phyloP scores from a whole-genome alignment of 2,888 invertebrate species.

The Parthenolecanium corni region DNA sequence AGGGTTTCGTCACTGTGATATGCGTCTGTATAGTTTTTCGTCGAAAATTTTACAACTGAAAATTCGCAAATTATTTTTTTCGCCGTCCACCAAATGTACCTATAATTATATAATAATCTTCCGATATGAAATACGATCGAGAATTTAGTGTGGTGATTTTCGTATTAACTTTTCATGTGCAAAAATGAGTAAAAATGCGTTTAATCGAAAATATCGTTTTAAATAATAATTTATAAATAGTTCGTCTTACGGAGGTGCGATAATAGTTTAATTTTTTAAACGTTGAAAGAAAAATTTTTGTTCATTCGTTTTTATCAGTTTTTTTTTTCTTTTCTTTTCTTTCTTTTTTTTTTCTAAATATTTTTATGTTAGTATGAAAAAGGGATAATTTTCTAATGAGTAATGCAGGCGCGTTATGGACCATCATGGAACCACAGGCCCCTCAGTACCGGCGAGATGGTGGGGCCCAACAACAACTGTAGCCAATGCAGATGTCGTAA shows the following conservation, averaged over 20 bases:
- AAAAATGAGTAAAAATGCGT: no score
- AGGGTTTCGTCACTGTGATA: not conserved
- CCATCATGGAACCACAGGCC: slow-evolving; percentile 29
- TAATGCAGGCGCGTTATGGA: slow-evolving; percentile 29
- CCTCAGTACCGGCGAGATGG: slow-evolving; percentile 28
- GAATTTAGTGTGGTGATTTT: no score
- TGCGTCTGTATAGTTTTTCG: not conserved
- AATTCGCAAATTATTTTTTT: no score
- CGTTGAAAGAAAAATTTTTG: not conserved
- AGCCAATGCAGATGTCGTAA: slow-evolving; percentile 29
- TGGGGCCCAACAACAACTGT: slow-evolving; percentile 27
- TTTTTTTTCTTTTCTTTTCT: not conserved
- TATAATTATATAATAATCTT: no score
- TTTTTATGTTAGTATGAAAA: slow-evolving; percentile 21
- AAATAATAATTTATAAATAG: no score
- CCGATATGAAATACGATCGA: no score
- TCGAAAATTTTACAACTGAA: no score
- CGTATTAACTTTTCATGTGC: no score
- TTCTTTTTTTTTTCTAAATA: not conserved
- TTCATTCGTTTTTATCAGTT: not conserved
- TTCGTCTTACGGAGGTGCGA: no score
- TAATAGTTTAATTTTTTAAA: not conserved
- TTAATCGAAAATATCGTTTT: no score
- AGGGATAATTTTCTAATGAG: slow-evolving; percentile 22
- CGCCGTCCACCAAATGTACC: no score